Conservation (phyloP, 2,888 invertebrate species). For the Agrotis puta region DNA sequence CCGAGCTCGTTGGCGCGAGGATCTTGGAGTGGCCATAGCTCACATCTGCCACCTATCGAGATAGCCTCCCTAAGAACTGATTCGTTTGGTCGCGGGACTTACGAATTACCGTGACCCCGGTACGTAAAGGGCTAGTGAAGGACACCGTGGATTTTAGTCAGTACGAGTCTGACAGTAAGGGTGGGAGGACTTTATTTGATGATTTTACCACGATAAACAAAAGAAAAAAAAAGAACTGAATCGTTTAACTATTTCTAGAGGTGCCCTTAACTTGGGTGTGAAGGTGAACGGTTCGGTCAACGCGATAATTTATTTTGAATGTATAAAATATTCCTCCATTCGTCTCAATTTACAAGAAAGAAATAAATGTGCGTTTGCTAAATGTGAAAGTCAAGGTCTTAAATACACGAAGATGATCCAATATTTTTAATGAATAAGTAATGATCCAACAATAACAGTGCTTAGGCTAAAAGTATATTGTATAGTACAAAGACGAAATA, state of each 20-base stretch:
- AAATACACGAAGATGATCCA: constrained; percentile 9
- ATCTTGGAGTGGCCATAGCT: constrained; percentile 43
- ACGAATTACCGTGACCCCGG: too few species aligned
- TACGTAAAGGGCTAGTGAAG: too few species aligned
- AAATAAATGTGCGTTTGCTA: background rate
- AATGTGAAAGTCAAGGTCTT: constrained; percentile 9
- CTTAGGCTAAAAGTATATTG: constrained; percentile 2
- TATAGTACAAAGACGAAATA: background rate
- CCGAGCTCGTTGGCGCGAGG: constrained; percentile 43
- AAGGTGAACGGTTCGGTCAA: constrained; percentile 29
- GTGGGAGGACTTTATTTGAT: too few species aligned
- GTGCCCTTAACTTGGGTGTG: constrained; percentile 11
- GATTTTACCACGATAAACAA: too few species aligned
- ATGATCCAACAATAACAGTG: constrained; percentile 18
- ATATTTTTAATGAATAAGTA: constrained; percentile 32
- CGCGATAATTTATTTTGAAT: constrained; percentile 11
- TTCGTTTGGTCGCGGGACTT: too few species aligned
- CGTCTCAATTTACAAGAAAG: background rate
- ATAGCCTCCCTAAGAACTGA: constrained; percentile 2
- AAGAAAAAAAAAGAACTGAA: constrained; percentile 15
- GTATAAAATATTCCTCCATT: constrained; percentile 9
- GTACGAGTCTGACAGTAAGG: too few species aligned
- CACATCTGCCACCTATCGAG: constrained; percentile 48
- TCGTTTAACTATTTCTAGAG: constrained; percentile 17
- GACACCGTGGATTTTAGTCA: too few species aligned